Conservation (phyloP, 1,140 invertebrate genomes). For the Adelges cooleyi region DNA sequence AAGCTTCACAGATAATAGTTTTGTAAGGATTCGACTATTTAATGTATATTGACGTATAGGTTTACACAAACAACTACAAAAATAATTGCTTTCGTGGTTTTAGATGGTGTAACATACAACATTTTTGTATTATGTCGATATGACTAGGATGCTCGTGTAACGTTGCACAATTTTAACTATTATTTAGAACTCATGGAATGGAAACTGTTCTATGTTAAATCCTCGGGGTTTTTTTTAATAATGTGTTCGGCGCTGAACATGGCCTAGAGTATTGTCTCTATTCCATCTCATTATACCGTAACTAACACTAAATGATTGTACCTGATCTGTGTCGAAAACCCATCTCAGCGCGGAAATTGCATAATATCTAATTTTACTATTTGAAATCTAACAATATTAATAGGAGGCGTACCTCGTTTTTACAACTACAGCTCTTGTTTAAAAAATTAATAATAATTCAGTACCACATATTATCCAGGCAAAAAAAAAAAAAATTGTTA, state of each 20-base stretch:
- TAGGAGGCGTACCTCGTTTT: no score
- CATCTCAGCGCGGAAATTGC: no score
- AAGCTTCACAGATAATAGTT: slow-evolving; percentile 1
- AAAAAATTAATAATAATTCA: no score
- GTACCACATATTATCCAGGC: no score
- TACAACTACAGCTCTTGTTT: no score
- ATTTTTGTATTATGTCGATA: slow-evolving; percentile 1
- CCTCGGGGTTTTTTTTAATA: not conserved
- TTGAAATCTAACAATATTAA: no score
- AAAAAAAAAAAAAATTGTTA: no score
- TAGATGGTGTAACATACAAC: not conserved
- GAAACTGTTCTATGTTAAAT: not conserved
- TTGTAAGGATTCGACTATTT: slow-evolving; percentile 7
- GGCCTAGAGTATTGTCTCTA: not conserved
- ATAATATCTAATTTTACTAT: no score
- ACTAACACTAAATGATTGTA: no score
- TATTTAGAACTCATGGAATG: not conserved
- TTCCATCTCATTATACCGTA: no score
- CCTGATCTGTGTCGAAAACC: no score
- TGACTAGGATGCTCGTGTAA: not conserved
- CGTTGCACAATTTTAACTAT: not conserved
- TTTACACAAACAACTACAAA: slow-evolving; percentile 9
- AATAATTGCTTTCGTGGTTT: slow-evolving; percentile 22
- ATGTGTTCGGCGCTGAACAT: not conserved
- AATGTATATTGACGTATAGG: slow-evolving; percentile 5